These are phyloP conservation scores for Elymnias hypermnestra DNA, from an alignment of 1,140 invertebrate genomes.

Conservation along the genomic window DNA sequence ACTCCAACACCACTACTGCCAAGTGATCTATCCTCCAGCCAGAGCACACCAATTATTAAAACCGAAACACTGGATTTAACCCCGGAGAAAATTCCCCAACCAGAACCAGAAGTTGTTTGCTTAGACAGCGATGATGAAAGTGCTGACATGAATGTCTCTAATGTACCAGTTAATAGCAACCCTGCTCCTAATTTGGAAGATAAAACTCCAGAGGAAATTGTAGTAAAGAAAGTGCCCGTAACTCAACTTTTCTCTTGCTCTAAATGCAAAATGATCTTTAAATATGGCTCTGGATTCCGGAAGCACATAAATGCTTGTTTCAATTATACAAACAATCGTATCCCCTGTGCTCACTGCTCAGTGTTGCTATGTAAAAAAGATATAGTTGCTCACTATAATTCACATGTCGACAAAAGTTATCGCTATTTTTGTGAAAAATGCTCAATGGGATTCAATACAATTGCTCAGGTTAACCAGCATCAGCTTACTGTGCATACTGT, in stretches of 20 bases:
- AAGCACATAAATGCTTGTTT: constrained; percentile 32
- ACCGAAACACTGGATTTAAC: constrained; percentile 9
- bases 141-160: constrained; percentile 23
- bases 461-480: constrained; percentile 25
- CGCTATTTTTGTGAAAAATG: constrained; percentile 26
- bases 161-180: constrained; percentile 28
- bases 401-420: constrained; percentile 17
- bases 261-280: constrained; percentile 27
- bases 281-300: constrained; percentile 28
- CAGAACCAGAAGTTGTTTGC: constrained; percentile 31
- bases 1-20: background rate
- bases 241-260: constrained; percentile 34
- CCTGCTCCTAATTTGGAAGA: background rate
- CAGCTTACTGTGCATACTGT: constrained; percentile 7
- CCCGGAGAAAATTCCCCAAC: constrained; percentile 4
- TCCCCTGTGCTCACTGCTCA: constrained; percentile 35
- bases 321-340: background rate
- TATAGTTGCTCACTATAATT: constrained; percentile 32
- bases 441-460: constrained; percentile 3
- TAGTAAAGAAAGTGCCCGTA: constrained; percentile 9
- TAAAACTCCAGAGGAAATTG: background rate
- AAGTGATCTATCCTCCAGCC: background rate
- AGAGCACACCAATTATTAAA: constrained; percentile 16
- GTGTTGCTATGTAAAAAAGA: constrained; percentile 7
- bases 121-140: constrained; percentile 59